phyloP scores from a whole-genome alignment of 2,797 vertebrate species.

The Gephyroberyx darwinii region DNA sequence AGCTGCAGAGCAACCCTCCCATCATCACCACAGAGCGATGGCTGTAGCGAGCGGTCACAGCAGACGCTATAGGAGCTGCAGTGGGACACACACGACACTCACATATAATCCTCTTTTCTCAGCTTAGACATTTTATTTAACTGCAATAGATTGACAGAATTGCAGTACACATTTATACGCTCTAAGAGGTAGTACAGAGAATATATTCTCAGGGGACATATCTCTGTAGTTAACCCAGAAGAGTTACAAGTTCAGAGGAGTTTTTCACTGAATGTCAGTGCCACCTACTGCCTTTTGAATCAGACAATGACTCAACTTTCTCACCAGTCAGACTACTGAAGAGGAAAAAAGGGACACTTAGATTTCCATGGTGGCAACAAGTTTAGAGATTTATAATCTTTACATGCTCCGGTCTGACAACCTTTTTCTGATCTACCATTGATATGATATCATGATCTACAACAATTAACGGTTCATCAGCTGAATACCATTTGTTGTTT shows the following conservation, averaged over 20 bases:
- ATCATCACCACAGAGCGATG: conserved; percentile 69
- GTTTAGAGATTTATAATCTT: neutral
- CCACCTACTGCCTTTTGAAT: neutral
- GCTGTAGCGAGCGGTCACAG: conserved; percentile 63
- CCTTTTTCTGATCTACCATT: too few species aligned
- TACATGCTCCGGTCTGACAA: neutral
- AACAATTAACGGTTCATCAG: too few species aligned
- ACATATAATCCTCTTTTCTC: conserved; percentile 5
- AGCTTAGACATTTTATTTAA: neutral
- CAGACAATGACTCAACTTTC: neutral
- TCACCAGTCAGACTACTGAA: neutral
- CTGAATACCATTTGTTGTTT: neutral
- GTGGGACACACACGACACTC: conserved; percentile 35
- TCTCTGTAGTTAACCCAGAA: neutral
- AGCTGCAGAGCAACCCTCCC: conserved; percentile 72
- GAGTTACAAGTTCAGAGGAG: neutral
- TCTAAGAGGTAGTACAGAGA: neutral
- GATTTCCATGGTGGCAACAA: neutral
- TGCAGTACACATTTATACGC: neutral
- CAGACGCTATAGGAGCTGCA: conserved; percentile 71
- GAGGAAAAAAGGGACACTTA: neutral
- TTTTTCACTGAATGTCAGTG: conserved; percentile 8
- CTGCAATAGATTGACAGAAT: too few species aligned
- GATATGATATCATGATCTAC: too few species aligned
- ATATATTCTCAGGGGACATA: neutral